A percentile compares a stretch with the other conserved stretches of the same genome.
These are phyloP conservation scores for Bubo bubo DNA, from an alignment of 2,113 vertebrate genomes.

Conservation along the genomic window DNA sequence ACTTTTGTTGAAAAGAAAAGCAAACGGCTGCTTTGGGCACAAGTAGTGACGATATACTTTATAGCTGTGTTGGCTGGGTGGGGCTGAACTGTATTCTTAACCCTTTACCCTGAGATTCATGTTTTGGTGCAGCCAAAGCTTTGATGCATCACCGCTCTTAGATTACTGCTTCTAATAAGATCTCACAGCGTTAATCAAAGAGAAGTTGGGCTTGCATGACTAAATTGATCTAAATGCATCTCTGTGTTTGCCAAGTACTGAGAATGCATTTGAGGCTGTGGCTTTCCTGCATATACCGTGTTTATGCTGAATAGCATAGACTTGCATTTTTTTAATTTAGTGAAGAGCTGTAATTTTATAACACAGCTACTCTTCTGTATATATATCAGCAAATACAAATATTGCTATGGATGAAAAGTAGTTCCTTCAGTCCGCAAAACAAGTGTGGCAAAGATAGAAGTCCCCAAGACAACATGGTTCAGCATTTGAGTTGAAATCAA, in stretches of 20 bases:
- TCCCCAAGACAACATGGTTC: background rate
- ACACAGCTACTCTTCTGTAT: background rate
- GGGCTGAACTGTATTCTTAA: background rate
- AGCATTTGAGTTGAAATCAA: background rate
- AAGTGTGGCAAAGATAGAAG: background rate
- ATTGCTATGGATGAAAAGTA: background rate
- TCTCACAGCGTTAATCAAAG: background rate
- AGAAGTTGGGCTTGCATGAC: fast-evolving
- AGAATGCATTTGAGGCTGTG: background rate
- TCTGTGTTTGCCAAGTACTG: background rate
- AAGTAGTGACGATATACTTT: background rate
- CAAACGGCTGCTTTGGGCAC: background rate
- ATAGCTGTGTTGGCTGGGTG: background rate
- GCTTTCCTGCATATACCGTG: background rate
- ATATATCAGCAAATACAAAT: background rate
- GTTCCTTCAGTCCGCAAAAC: background rate
- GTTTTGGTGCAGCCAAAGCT: background rate
- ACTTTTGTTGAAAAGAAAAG: background rate
- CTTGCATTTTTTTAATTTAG: background rate
- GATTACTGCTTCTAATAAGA: background rate
- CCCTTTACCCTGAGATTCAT: background rate
- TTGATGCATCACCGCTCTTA: background rate
- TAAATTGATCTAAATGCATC: no score
- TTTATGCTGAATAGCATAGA: background rate
- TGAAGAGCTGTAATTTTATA: background rate